Evolutionary conservation across 2,888 invertebrate genomes (phyloP), one percentile per base, ranked within the genome.

Genomic region (Acanthopleura granulata): DNA sequence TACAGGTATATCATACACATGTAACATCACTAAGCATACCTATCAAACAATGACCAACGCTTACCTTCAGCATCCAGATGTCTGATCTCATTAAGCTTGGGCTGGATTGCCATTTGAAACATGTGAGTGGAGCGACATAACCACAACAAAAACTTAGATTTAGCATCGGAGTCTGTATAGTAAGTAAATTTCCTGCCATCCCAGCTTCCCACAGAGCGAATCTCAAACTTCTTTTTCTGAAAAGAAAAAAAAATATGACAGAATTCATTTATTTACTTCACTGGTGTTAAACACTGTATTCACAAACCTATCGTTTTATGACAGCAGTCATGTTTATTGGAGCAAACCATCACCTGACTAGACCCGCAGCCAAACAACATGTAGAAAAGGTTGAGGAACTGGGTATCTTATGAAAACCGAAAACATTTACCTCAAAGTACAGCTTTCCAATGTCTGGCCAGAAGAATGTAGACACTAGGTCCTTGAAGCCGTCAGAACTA

Each of bases 371-470:
- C n/a, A n/a, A n/a, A n/a, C n/a, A n/a, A n/a, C n/a, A n/a, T n/a
- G n/a, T n/a, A n/a, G n/a, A n/a, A n/a, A n/a, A n/a, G n/a, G n/a
- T n/a, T n/a, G n/a, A n/a, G n/a, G n/a, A n/a, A n/a, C n/a, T n/a
- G n/a, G n/a, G n/a, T n/a, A n/a, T n/a, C n/a, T n/a, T n/a, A n/a
- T n/a, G n/a, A 40, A 6, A 6, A 40, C 40, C 9, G 40, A 40
- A 40, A 40, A 40, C 40, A 40, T 92, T 92, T 88, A 93, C 93
- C 91, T 98, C 98, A 91, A 98, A 98, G 90, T 96, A 96, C 25
- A 98, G 92, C 91, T 97, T 97, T 80, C 96, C 96, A 80, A 99
- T 98, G 84, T 96, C 95, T 86, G 96, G 95, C 98, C 98, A 99
- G 76, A 96, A 94, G 89, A 98, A 97, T 81, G 95, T 95, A 49